Evolutionary conservation across 2,113 vertebrate genomes (phyloP).

Genomic region (Sebastes fasciatus): DNA sequence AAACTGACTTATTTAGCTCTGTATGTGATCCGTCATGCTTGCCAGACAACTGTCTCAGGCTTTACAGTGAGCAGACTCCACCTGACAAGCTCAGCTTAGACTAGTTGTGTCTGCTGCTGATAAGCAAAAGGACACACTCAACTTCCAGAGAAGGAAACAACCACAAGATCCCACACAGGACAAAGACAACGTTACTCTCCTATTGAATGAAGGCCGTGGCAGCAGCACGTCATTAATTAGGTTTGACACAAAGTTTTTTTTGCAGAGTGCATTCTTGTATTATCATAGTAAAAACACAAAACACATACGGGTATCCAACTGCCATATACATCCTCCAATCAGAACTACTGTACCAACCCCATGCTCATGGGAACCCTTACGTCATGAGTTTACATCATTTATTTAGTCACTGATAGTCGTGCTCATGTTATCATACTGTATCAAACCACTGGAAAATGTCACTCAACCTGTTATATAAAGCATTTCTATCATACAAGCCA

Average conservation of each 20-base stretch:
- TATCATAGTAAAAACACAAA: conserved; percentile 11
- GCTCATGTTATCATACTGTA: neutral
- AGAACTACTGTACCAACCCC: neutral
- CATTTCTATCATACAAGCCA: no score
- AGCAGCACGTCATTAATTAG: neutral
- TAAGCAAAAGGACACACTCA: conserved; percentile 3
- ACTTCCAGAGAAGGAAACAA: neutral
- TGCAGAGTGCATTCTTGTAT: neutral
- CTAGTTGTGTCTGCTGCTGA: conserved; percentile 49
- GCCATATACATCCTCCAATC: neutral
- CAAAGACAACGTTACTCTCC: neutral
- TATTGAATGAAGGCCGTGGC: neutral
- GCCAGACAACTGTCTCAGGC: neutral
- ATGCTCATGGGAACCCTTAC: neutral
- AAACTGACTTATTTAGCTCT: no score
- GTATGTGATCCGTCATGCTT: neutral
- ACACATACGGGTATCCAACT: neutral
- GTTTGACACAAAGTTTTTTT: neutral
- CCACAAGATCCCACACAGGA: neutral
- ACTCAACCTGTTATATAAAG: neutral
- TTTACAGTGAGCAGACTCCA: conserved; percentile 10
- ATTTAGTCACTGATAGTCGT: neutral
- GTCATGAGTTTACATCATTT: conserved; percentile 1
- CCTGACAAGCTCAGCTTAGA: conserved; percentile 3
- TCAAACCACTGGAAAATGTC: conserved; percentile 7